These are phyloP conservation scores for Drosophila prostipennis DNA, from an alignment of 2,888 invertebrate species.

Conservation along the genomic window DNA sequence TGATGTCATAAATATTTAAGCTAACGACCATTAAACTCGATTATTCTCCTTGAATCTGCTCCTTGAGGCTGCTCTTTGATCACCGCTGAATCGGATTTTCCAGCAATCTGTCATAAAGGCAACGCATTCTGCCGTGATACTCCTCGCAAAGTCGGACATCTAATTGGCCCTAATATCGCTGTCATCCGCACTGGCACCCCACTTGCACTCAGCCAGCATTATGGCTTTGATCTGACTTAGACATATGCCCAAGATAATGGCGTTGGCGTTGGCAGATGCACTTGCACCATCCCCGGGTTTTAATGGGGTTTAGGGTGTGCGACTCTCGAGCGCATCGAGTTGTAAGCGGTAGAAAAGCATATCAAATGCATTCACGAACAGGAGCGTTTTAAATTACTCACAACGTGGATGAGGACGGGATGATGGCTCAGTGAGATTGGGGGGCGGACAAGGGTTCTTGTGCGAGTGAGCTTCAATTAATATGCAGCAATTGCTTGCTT, in stretches of 20 bases:
- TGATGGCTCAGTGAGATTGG: constrained; percentile 31
- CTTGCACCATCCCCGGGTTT: constrained; percentile 7
- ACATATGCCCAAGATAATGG: constrained; percentile 46
- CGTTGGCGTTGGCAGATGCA: constrained; percentile 26
- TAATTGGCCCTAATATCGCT: constrained; percentile 55
- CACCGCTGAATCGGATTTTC: background rate
- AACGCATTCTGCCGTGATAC: constrained; percentile 7
- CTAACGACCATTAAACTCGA: background rate
- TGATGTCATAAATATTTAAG: background rate
- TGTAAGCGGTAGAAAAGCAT: constrained; percentile 46
- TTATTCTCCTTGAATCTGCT: too few relatives aligned
- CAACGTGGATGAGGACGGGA: constrained; percentile 21
- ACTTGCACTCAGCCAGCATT: constrained; percentile 40
- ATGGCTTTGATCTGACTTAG: constrained; percentile 61
- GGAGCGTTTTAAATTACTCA: constrained; percentile 59
- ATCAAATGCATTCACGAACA: constrained; percentile 59
- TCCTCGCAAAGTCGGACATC: constrained; percentile 9
- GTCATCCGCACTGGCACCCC: constrained; percentile 43
- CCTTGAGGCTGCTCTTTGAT: background rate
- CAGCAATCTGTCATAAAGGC: constrained; percentile 22
- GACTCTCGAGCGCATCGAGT: constrained; percentile 49
- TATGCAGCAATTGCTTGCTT: constrained; percentile 49
- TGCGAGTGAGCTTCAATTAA: constrained; percentile 65
- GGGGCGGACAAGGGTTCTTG: constrained; percentile 2
- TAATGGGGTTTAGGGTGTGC: background rate